These are phyloP conservation scores for Corythucha ciliata DNA, from an alignment of 2,888 invertebrate genomes.

Conservation along the genomic window DNA sequence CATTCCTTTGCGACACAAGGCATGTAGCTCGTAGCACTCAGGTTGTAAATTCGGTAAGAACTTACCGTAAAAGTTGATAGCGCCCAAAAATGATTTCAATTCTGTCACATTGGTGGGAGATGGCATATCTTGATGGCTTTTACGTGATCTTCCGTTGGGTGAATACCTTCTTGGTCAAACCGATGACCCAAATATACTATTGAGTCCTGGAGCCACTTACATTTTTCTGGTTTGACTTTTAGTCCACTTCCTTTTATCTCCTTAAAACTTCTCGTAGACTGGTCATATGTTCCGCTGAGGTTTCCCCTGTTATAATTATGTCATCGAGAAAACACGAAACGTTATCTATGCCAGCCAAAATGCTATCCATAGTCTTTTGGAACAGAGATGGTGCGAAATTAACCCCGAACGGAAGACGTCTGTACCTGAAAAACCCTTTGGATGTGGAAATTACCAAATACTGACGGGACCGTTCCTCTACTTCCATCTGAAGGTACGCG, in stretches of 20 bases:
- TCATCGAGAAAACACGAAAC: neutral
- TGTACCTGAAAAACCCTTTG: constrained; percentile 1
- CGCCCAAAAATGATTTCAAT: constrained; percentile 37
- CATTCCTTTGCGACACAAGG: too few species aligned
- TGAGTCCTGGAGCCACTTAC: constrained; percentile 11
- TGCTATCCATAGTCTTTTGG: neutral
- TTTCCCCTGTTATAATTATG: neutral
- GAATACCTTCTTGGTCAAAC: constrained; percentile 2
- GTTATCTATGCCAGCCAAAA: neutral
- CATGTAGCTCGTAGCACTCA: too few species aligned
- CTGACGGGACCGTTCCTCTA: neutral
- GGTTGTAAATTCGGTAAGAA: neutral
- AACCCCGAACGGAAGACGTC: neutral
- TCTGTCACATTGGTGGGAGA: constrained; percentile 28
- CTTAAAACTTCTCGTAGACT: neutral
- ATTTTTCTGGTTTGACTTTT: neutral
- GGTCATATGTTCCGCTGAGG: neutral
- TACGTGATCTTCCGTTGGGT: neutral
- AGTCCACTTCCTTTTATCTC: neutral
- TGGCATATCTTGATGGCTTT: neutral
- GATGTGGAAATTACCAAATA: constrained; percentile 1
- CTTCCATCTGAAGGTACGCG: constrained; percentile 9
- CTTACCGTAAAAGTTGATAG: constrained; percentile 40
- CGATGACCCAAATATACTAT: constrained; percentile 1
- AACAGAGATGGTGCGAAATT: neutral